Percentiles rank a stretch among this genome's conserved stretches.
Evolutionary conservation across 2,113 vertebrate genomes (phyloP).

Genomic region (Corynorhinus townsendii): DNA sequence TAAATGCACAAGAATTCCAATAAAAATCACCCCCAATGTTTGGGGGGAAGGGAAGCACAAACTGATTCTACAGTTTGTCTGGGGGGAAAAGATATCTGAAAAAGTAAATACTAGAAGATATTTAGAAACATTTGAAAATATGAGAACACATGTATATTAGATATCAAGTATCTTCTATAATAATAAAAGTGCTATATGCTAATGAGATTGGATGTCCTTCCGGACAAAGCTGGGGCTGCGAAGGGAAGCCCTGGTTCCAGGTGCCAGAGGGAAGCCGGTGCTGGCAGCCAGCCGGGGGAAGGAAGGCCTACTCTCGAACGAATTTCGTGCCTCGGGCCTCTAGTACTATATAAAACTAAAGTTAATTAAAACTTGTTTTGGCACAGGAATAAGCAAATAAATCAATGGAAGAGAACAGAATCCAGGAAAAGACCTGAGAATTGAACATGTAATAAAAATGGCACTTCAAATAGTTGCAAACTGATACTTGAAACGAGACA

Average conservation of each 20-base stretch:
- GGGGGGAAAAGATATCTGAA: neutral
- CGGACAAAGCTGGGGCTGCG: too few species aligned
- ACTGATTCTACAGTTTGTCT: constrained; percentile 7
- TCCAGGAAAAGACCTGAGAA: neutral
- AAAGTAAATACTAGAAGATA: constrained; percentile 13
- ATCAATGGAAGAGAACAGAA: neutral
- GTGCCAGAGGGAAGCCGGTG: too few species aligned
- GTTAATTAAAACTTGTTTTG: neutral
- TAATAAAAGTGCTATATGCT: too few species aligned
- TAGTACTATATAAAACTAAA: neutral
- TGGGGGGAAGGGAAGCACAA: neutral
- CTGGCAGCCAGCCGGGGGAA: too few species aligned
- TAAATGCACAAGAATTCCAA: neutral
- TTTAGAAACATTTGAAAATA: constrained; percentile 37
- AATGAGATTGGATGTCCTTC: too few species aligned
- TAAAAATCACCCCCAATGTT: neutral
- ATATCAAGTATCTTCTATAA: neutral
- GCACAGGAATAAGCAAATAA: neutral
- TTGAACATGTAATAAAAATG: neutral
- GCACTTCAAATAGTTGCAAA: constrained; percentile 10
- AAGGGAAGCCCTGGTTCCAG: too few species aligned
- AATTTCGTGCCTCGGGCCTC: too few species aligned
- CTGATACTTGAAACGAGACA: neutral
- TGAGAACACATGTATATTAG: neutral
- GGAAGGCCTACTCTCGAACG: too few species aligned